phyloP scores from a whole-genome alignment of 2,888 invertebrate genomes.

The Halictus quadricinctus region DNA sequence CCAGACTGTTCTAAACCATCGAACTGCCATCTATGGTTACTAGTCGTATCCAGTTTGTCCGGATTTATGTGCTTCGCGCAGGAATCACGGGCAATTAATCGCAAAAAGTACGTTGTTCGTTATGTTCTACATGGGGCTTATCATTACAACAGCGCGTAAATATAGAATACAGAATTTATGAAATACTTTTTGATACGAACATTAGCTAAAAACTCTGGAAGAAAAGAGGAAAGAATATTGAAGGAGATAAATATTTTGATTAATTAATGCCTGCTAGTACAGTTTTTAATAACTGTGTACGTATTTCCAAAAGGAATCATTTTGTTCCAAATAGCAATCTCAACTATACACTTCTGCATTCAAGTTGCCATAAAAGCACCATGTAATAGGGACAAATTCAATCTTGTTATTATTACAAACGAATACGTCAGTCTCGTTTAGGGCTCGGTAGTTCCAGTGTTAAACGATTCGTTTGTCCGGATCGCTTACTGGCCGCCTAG shows the following conservation, averaged over 20 bases:
- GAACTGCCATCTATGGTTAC: conserved; percentile 69
- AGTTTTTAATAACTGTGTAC: too few species aligned
- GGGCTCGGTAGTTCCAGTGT: background rate
- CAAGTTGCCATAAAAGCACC: too few species aligned
- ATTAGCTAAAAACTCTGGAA: background rate
- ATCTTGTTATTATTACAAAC: background rate
- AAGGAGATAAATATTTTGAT: too few species aligned
- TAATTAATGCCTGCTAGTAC: too few species aligned
- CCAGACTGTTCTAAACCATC: conserved; percentile 52
- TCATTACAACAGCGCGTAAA: background rate
- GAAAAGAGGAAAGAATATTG: too few species aligned
- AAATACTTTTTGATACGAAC: background rate
- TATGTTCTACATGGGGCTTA: background rate
- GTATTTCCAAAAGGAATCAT: too few species aligned
- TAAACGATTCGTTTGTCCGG: too few species aligned
- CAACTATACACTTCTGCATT: too few species aligned
- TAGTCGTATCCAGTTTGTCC: conserved; percentile 35
- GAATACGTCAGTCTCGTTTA: background rate
- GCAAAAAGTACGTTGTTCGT: conserved; percentile 32
- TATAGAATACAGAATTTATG: background rate
- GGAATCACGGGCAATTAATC: conserved; percentile 65
- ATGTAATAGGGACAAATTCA: background rate
- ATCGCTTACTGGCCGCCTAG: background rate
- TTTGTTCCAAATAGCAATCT: too few species aligned
- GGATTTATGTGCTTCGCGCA: conserved; percentile 37